These are phyloP conservation scores for Notamacropus eugenii DNA, from an alignment of 2,797 vertebrate species.

Conservation along the genomic window DNA sequence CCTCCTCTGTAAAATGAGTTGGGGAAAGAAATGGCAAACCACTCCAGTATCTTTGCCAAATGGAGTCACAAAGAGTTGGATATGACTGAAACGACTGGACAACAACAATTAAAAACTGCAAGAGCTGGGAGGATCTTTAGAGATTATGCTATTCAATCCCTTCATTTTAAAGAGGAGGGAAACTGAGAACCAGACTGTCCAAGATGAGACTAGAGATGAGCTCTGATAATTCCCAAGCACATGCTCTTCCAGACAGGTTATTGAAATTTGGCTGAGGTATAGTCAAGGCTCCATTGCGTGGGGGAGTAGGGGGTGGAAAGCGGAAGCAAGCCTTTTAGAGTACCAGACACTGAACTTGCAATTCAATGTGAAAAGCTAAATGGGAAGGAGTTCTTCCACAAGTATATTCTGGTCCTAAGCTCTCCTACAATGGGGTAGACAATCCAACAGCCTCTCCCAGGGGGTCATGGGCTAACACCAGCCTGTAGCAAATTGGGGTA, in stretches of 20 bases:
- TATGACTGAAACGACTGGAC: background rate
- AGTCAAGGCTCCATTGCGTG: background rate
- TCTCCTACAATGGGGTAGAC: background rate
- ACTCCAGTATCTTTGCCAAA: background rate
- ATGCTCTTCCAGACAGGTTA: background rate
- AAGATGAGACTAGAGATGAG: background rate
- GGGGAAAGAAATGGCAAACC: background rate
- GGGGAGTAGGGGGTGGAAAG: no score
- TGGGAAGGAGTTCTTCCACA: background rate
- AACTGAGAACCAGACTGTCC: background rate
- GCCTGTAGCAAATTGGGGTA: background rate
- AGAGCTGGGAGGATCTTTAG: background rate
- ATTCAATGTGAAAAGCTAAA: background rate
- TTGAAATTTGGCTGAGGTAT: background rate
- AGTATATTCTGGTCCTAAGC: background rate
- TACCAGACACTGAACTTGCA: background rate
- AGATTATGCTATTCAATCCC: background rate
- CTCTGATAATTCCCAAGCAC: background rate
- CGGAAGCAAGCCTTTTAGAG: background rate
- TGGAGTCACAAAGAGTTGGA: background rate
- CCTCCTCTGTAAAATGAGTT: background rate
- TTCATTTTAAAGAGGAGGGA: background rate
- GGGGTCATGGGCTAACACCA: background rate
- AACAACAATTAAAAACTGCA: background rate
- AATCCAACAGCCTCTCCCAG: background rate